Conservation (phyloP, 2,797 vertebrate genomes). For the Neopelma chrysocephalum region DNA sequence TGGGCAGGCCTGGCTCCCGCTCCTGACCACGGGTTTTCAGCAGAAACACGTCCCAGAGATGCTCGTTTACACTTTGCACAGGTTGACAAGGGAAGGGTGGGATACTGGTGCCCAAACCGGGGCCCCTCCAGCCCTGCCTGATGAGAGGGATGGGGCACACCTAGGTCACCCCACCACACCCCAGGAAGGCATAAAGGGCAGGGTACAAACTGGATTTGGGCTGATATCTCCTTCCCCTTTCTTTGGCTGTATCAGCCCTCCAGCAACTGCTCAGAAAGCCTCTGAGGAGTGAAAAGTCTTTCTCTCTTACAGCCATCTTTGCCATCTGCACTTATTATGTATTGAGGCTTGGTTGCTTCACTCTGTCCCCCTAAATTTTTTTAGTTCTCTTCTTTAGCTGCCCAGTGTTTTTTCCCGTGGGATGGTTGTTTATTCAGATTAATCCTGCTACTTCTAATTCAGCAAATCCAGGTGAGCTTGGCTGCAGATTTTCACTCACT, state of each 20-base stretch:
- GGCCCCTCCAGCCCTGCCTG: not conserved
- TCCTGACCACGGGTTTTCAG: accelerated
- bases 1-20: not conserved
- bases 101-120: not conserved
- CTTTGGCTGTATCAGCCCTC: accelerated
- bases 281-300: not conserved
- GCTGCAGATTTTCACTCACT: not conserved
- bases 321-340: not conserved
- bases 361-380: not conserved
- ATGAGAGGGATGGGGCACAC: not conserved
- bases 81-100: not conserved
- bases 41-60: not conserved
- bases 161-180: not conserved
- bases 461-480: not conserved
- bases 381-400: not conserved
- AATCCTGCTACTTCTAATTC: not conserved
- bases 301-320: not conserved
- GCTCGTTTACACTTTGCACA: accelerated
- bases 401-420: accelerated
- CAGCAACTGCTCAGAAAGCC: not conserved
- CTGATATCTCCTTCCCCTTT: too few relatives aligned
- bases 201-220: not conserved
- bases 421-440: not conserved
- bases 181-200: not conserved
- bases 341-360: accelerated